Base-by-base conservation (phyloP, 37 sponge, comb jelly and placozoan genomes). In the Agelas oroides region DNA sequence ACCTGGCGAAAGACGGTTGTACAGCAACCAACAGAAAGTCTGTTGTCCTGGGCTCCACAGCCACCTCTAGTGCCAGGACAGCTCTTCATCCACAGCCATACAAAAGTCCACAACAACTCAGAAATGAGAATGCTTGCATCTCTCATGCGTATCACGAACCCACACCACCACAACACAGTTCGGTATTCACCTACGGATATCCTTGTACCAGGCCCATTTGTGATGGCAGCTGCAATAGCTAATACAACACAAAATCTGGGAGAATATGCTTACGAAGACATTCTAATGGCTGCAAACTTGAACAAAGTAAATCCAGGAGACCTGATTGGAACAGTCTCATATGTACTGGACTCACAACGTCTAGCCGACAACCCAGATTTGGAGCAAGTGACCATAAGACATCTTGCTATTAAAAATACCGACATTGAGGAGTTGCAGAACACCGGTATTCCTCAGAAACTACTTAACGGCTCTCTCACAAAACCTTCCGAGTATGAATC, bases 201-300 rank as follows among this genome's bases (percentile, higher is more conserved):
- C 33, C 79, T 86, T 3, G 61, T 86, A 13, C 80, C 87, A 13
- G 87, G 87, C 16, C 87, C 87, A 19, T 54, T 78, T 66, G 87
- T 86, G 1, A 79, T 78, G 71, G 36, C 87, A 1, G 87, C 71
- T 3, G 58, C 57, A 39, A 46, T 86, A n/a, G 41, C 71, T 53
- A 78, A 70, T 57, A 27, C 80, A 24, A 40, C 67, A 38, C 79
- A 35, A 56, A 80, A 86, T 71, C n/a, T 80, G 19, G 87, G 46
- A 12, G 46, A 46, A 46, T 12, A 12, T 46, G 46, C 8, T 20
- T 75, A 84, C 56, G 85, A 84, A 60, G 75, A 84, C 11, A 73
- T 73, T 15, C 46, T 23, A 19, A n/a, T 62, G 20, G 28, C 32
- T 33, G 34, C 32, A 1, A 58, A 84, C 76, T 38, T 57, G 59